A percentile compares a stretch with the other conserved stretches of the same genome.
Evolutionary conservation across 1,140 invertebrate genomes (phyloP).

Genomic region (Neocloeon triangulifer): DNA sequence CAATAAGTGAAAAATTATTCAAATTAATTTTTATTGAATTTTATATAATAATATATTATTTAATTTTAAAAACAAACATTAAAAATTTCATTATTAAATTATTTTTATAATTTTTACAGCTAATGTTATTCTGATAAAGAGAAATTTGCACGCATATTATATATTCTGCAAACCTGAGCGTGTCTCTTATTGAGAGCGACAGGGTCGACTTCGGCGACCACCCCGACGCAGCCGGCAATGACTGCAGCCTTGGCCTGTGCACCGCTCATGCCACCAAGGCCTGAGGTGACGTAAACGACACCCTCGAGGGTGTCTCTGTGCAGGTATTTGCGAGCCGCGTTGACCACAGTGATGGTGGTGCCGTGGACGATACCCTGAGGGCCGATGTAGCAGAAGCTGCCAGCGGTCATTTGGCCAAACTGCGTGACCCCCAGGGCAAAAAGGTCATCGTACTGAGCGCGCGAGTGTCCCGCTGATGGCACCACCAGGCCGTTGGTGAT

Average conservation of each 20-base stretch:
- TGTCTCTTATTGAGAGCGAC: constrained; percentile 33
- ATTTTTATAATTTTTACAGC: too few relatives aligned
- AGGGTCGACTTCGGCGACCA: constrained; percentile 36
- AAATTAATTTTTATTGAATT: too few relatives aligned
- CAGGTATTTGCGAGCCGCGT: constrained; percentile 37
- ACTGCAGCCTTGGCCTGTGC: constrained; percentile 43
- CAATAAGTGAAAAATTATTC: too few relatives aligned
- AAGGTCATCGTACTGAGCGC: constrained; percentile 23
- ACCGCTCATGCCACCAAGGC: constrained; percentile 44
- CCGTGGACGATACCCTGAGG: constrained; percentile 50
- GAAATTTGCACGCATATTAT: too few relatives aligned
- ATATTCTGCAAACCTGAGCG: too few relatives aligned
- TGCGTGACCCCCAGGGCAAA: constrained; percentile 39
- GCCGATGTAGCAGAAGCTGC: constrained; percentile 46
- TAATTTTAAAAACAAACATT: too few relatives aligned
- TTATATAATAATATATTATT: too few relatives aligned
- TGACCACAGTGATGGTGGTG: constrained; percentile 39
- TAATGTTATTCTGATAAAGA: too few relatives aligned
- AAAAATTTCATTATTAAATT: too few relatives aligned
- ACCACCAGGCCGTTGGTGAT: constrained; percentile 50
- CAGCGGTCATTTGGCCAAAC: constrained; percentile 32
- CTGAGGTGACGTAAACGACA: constrained; percentile 38
- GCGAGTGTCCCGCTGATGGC: constrained; percentile 39
- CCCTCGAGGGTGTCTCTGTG: constrained; percentile 23
- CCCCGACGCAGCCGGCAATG: constrained; percentile 38